A percentile compares a stretch with the other conserved stretches of the same genome.
Evolutionary conservation across 2,113 vertebrate species (phyloP).

Genomic region (Chlamydotis undulata): DNA sequence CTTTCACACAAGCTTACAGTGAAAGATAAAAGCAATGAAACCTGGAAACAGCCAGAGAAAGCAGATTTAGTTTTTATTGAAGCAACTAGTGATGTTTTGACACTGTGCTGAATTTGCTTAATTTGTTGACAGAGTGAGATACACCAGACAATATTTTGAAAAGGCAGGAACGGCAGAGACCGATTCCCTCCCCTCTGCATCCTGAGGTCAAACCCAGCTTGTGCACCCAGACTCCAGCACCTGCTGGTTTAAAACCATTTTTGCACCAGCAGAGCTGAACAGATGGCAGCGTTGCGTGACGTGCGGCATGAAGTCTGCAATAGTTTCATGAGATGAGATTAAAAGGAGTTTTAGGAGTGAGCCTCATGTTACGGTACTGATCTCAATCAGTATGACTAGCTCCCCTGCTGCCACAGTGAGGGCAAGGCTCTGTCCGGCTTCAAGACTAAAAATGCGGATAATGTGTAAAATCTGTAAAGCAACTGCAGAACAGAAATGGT

Average conservation of each 20-base stretch:
- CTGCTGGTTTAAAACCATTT: not conserved
- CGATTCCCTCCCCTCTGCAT: not conserved
- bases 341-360: not conserved
- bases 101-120: not conserved
- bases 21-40: not conserved
- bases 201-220: not conserved
- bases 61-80: not conserved
- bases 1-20: not conserved
- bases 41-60: not conserved
- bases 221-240: not conserved
- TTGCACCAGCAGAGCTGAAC: not conserved
- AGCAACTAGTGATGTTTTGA: not conserved
- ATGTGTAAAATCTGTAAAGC: not conserved
- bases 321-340: not conserved
- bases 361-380: not conserved
- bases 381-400: not conserved
- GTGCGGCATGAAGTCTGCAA: not conserved
- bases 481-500: not conserved
- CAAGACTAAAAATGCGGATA: not conserved
- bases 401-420: fast-evolving
- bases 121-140: not conserved
- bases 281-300: not conserved
- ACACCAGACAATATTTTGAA: not conserved
- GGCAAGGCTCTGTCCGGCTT: not conserved
- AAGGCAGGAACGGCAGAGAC: not conserved